phyloP scores from a whole-genome alignment of 2,888 invertebrate genomes.

The Ornithoptera alexandrae region DNA sequence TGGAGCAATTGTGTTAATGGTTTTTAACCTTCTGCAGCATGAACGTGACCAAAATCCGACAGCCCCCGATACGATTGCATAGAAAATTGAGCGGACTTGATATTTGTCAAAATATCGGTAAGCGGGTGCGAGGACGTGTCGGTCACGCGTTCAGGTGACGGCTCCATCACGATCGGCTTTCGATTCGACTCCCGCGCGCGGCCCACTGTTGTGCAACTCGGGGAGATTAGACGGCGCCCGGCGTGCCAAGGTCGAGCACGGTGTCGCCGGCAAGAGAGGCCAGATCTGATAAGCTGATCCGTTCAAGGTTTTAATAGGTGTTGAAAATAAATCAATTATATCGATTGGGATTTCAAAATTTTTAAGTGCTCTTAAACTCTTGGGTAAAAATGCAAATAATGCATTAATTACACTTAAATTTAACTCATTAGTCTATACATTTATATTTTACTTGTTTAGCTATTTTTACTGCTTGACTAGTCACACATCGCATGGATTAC shows the following conservation, averaged over 20 bases:
- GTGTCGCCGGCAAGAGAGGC: constrained; percentile 20
- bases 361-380: background rate
- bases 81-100: constrained; percentile 35
- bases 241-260: constrained; percentile 14
- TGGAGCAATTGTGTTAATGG: constrained; percentile 7
- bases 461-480: background rate
- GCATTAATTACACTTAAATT: background rate
- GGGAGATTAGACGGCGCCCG: constrained; percentile 32
- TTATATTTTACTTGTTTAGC: background rate
- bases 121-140: constrained; percentile 55
- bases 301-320: constrained; percentile 49
- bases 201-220: constrained; percentile 49
- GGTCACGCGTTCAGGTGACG: constrained; percentile 64
- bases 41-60: constrained; percentile 36
- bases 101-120: constrained; percentile 31
- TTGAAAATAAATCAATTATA: constrained; percentile 25
- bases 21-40: constrained; percentile 20
- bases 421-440: background rate
- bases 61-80: constrained; percentile 39
- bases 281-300: constrained; percentile 36
- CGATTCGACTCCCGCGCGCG: constrained; percentile 55
- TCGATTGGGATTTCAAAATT: background rate
- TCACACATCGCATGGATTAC: background rate
- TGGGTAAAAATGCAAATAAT: background rate
- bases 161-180: constrained; percentile 50